phyloP scores from a whole-genome alignment of 2,888 invertebrate species.

The Plemyria rubiginata region DNA sequence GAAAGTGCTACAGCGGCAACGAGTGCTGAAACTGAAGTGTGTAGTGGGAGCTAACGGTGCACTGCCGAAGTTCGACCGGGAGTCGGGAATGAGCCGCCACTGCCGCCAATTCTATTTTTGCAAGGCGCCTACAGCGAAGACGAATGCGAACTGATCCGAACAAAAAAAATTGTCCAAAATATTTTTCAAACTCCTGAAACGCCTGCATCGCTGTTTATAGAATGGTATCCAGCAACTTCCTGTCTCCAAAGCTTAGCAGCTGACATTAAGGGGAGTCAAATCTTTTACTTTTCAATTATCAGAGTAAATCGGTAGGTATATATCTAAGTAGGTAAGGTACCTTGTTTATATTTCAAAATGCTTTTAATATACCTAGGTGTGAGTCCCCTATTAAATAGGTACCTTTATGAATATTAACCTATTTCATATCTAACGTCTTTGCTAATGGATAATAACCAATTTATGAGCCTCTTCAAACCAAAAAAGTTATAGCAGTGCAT shows the following conservation, averaged over 20 bases:
- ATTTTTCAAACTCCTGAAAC: constrained; percentile 53
- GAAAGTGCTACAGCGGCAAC: constrained; percentile 33
- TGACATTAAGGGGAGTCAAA: constrained; percentile 16
- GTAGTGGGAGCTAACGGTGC: constrained; percentile 71
- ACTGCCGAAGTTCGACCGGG: constrained; percentile 70
- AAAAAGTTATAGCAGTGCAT: constrained; percentile 62
- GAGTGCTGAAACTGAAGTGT: constrained; percentile 57
- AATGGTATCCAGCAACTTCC: constrained; percentile 41
- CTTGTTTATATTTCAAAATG: constrained; percentile 18
- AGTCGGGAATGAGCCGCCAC: constrained; percentile 74
- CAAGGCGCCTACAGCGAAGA: constrained; percentile 78
- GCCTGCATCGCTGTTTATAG: constrained; percentile 44
- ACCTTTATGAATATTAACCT: constrained; percentile 17
- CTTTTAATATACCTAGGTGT: constrained; percentile 1
- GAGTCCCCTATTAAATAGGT: not conserved
- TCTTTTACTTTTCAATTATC: constrained; percentile 22
- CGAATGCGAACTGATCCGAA: constrained; percentile 73
- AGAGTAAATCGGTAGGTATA: constrained; percentile 5
- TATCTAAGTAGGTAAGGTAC: too few relatives aligned
- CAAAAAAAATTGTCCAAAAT: constrained; percentile 66
- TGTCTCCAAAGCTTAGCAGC: constrained; percentile 29
- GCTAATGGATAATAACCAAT: constrained; percentile 66
- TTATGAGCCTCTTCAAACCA: constrained; percentile 60
- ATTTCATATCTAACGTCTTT: constrained; percentile 50
- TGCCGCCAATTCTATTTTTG: constrained; percentile 84